phyloP scores from a whole-genome alignment of 2,888 invertebrate species.

The Eupithecia dodoneata region DNA sequence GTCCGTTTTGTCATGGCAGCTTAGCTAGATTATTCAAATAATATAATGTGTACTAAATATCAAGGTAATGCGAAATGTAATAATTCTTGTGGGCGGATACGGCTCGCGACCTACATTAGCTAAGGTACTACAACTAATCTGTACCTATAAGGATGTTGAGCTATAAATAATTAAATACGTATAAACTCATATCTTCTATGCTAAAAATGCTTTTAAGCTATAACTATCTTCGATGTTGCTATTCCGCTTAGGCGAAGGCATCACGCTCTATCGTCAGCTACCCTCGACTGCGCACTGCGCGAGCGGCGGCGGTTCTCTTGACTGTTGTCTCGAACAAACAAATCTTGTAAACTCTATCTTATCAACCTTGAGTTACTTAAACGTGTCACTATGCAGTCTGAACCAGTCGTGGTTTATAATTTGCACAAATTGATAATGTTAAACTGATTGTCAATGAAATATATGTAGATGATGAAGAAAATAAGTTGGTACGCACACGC shows the following conservation, averaged over 20 bases:
- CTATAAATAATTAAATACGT: no score
- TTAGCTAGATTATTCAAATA: constrained; percentile 15
- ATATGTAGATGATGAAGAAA: constrained; percentile 27
- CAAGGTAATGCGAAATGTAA: constrained; percentile 29
- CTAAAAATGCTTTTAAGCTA: no score
- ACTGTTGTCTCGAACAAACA: constrained; percentile 51
- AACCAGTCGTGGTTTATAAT: constrained; percentile 21
- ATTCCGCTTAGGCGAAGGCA: no score
- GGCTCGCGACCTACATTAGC: constrained; percentile 30
- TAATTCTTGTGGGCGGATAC: constrained; percentile 35
- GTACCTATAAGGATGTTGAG: constrained; percentile 11
- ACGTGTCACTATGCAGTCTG: constrained; percentile 52
- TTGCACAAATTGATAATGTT: constrained; percentile 30
- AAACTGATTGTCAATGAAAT: constrained; percentile 28
- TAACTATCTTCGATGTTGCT: no score
- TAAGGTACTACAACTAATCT: constrained; percentile 21
- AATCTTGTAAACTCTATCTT: constrained; percentile 64
- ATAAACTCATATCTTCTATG: no score
- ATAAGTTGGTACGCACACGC: constrained; percentile 22
- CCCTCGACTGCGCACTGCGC: no score
- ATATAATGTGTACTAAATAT: constrained; percentile 15
- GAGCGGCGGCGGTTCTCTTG: constrained; percentile 4
- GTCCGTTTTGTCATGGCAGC: constrained; percentile 6
- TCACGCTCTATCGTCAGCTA: no score
- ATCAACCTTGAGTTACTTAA: constrained; percentile 70